Evolutionary conservation across 2,797 vertebrate genomes (phyloP).

Genomic region (Acipenser ruthenus): DNA sequence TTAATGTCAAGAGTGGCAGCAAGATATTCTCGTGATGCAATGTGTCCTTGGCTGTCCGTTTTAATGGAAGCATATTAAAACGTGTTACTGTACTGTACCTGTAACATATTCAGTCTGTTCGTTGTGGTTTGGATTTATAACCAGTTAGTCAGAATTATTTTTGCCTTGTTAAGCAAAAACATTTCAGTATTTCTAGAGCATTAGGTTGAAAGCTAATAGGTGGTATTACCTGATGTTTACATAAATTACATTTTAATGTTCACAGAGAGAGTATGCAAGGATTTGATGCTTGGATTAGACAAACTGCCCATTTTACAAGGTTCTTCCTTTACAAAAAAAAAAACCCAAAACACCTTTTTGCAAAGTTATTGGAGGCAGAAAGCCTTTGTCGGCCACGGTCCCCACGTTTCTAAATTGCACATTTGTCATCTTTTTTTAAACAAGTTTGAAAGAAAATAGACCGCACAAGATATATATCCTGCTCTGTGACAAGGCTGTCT

Average conservation of each 20-base stretch:
- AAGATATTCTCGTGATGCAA: neutral
- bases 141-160: neutral
- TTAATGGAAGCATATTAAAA: constrained; percentile 9
- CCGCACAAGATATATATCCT: neutral
- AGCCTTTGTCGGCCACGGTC: too few species aligned
- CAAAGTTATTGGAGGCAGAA: too few species aligned
- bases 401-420: too few species aligned
- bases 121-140: neutral
- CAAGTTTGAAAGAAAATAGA: neutral
- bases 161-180: neutral
- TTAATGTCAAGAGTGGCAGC: neutral
- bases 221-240: too few species aligned
- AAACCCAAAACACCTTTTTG: too few species aligned
- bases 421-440: neutral
- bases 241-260: too few species aligned
- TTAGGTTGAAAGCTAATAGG: too few species aligned
- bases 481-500: constrained; percentile 27
- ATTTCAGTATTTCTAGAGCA: too few species aligned
- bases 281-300: too few species aligned
- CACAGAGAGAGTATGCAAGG: neutral
- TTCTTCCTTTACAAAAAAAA: too few species aligned
- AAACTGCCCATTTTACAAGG: too few species aligned
- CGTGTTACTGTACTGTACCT: neutral
- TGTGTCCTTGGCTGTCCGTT: constrained; percentile 8
- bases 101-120: neutral